Base-by-base conservation (phyloP, 2,797 vertebrate genomes). In the Hyperoplus lanceolatus region DNA sequence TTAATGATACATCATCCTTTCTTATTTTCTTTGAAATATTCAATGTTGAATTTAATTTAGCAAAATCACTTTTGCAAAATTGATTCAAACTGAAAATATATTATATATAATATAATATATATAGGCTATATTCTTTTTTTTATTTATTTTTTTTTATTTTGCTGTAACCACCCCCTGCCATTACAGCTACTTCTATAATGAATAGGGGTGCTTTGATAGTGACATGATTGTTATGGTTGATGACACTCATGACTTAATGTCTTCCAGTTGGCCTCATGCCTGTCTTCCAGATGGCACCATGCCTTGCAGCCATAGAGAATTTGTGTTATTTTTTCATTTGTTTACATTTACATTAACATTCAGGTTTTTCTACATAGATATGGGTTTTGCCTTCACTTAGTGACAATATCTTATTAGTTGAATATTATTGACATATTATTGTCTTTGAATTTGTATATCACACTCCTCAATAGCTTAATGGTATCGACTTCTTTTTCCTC, bases 211-310 rank as follows among this genome's bases (percentile, higher is more conserved):
- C 84, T 88, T 90, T 92, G 87, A 89, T 90, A 85, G 85, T 90
- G 88, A 93, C 91, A 91, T 93, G 92, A 93, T 92, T 92, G 92
- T 93, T 93, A 90, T 90, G 92, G 90, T 90, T 92, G 92, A 92
- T 92, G 90, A 93, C 91, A 92, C 88, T 93, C 90, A 89, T 93
- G 90, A 93, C 90, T 93, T 92, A 92, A 93, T 94, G 90, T 91
- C 86, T 93, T 93, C 89, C 92, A 92, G 90, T 93, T 93, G 93
- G 92, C 92, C 84, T 92, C 84, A 84, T 92, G 92, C 91, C 93
- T 90, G 89, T 90, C 86, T 89, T 91, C 91, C 93, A 94, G 92
- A 93, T 93, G 93, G 92, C 91, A 88, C 84, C 29, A 63, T 92
- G 92, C 92, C 92, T 90, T 87, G 85, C 85, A 90, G 90, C 88